Conservation (phyloP, 2,113 vertebrate genomes). For the Semnopithecus entellus region DNA sequence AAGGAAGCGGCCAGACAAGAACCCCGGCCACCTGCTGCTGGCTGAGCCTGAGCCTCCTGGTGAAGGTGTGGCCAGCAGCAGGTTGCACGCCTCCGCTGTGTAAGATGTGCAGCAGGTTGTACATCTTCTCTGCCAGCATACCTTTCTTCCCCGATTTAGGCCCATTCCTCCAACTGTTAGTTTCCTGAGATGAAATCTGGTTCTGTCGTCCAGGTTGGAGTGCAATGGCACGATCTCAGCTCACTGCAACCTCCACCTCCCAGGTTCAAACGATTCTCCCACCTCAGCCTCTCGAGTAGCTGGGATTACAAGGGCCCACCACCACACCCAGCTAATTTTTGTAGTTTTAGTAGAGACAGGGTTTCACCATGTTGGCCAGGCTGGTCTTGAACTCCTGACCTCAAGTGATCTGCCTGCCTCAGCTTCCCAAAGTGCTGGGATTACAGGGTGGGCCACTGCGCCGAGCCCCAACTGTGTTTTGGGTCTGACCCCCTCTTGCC, state of each 20-base stretch:
- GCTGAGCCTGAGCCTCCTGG: background rate
- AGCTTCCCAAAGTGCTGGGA: too few species aligned
- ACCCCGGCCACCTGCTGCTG: background rate
- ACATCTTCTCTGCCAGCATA: too few species aligned
- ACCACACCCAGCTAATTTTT: too few species aligned
- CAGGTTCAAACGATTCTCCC: background rate
- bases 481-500: too few species aligned
- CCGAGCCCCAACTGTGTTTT: too few species aligned
- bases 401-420: background rate
- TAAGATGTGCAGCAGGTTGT: too few species aligned
- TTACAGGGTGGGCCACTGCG: too few species aligned
- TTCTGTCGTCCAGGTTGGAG: background rate
- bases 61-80: background rate
- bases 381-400: background rate
- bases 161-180: background rate
- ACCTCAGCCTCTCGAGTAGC: too few species aligned
- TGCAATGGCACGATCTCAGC: background rate
- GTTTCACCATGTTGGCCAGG: background rate
- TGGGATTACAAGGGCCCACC: too few species aligned
- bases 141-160: background rate
- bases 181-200: background rate
- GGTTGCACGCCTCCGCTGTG: background rate
- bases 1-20: accelerated
- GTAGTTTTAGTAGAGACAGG: too few species aligned
- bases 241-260: background rate